A percentile compares a stretch with the other conserved stretches of the same genome.
phyloP scores from a whole-genome alignment of 2,888 invertebrate genomes.

The Plebejus argus region DNA sequence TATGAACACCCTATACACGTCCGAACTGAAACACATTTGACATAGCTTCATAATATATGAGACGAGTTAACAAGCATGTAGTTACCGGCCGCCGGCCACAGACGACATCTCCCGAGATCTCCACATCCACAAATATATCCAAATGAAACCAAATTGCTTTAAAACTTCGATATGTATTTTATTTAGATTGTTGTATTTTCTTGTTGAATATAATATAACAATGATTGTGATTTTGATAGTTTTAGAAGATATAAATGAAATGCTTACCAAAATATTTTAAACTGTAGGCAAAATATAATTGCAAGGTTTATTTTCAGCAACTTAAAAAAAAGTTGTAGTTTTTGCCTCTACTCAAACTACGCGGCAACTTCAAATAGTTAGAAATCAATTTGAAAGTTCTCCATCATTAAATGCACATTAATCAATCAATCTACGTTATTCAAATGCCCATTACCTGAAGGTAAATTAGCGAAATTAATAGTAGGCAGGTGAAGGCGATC shows the following conservation, averaged over 20 bases:
- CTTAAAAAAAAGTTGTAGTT: too few species aligned
- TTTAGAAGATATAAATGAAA: too few species aligned
- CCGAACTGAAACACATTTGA: slow-evolving; percentile 64
- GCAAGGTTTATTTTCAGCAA: too few species aligned
- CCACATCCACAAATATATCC: slow-evolving; percentile 35
- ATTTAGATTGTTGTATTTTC: not conserved
- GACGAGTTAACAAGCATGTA: slow-evolving; percentile 78
- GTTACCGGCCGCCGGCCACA: slow-evolving; percentile 68
- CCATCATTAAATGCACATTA: too few species aligned
- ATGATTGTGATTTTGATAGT: not conserved
- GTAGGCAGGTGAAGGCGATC: slow-evolving; percentile 61
- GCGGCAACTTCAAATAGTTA: too few species aligned
- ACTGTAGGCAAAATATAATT: too few species aligned
- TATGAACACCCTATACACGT: slow-evolving; percentile 52
- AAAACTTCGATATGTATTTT: slow-evolving; percentile 17
- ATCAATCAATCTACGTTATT: too few species aligned
- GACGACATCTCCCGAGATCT: slow-evolving; percentile 50
- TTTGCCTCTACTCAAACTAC: too few species aligned
- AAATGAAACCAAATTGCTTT: slow-evolving; percentile 35
- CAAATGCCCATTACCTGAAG: not conserved
- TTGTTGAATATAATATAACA: not conserved
- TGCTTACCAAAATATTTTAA: too few species aligned
- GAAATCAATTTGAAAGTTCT: too few species aligned
- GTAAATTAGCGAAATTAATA: slow-evolving; percentile 55
- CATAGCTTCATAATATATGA: slow-evolving; percentile 78